Percentiles rank a stretch among this genome's conserved stretches.
phyloP scores from a whole-genome alignment of 1,140 invertebrate species.

The Drosophila gunungcola region DNA sequence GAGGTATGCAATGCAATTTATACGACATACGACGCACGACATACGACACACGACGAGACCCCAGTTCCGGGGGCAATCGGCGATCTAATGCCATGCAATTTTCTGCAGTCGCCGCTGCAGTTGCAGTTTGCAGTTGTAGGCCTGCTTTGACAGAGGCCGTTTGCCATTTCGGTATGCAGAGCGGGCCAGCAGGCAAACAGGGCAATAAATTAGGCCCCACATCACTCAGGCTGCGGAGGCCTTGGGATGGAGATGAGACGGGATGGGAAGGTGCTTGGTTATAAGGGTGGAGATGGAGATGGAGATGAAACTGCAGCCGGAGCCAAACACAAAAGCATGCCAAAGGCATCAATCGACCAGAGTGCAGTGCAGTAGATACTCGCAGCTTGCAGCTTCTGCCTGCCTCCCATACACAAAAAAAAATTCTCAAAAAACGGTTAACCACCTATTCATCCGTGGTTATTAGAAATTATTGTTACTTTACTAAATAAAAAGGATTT shows the following conservation, averaged over 20 bases:
- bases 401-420: constrained; percentile 2
- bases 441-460: too few relatives aligned
- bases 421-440: neutral
- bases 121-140: constrained; percentile 15
- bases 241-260: neutral
- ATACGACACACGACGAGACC: constrained; percentile 4
- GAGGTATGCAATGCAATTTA: constrained; percentile 51
- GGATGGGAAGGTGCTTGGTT: neutral
- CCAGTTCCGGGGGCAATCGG: constrained; percentile 32
- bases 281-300: neutral
- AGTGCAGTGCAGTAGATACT: constrained; percentile 49
- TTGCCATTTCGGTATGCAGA: constrained; percentile 59
- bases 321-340: constrained; percentile 63
- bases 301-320: constrained; percentile 15
- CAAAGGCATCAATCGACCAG: constrained; percentile 76
- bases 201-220: constrained; percentile 65
- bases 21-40: neutral
- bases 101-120: constrained; percentile 32
- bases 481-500: too few relatives aligned
- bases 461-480: too few relatives aligned
- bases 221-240: constrained; percentile 50
- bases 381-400: constrained; percentile 1
- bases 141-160: constrained; percentile 67
- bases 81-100: constrained; percentile 61
- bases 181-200: constrained; percentile 24